phyloP scores from a whole-genome alignment of 2,888 invertebrate genomes.

The Pheosia gnoma region DNA sequence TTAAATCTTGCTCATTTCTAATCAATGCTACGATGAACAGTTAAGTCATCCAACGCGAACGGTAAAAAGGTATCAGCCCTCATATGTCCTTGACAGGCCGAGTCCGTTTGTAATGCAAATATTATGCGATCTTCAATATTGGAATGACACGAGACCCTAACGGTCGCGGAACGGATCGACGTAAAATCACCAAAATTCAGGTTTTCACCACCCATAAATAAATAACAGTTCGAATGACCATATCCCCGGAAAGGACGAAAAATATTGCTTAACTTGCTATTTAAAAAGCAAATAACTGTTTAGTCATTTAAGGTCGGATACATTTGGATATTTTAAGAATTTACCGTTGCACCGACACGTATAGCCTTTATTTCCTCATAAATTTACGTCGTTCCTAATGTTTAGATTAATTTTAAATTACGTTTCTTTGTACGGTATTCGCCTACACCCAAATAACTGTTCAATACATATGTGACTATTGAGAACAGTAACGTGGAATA shows the following conservation, averaged over 20 bases:
- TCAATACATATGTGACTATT: neutral
- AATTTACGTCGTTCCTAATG: constrained; percentile 19
- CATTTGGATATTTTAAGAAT: constrained; percentile 32
- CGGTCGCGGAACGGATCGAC: constrained; percentile 42
- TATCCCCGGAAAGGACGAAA: constrained; percentile 19
- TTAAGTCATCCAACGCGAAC: constrained; percentile 4
- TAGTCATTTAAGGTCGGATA: constrained; percentile 34
- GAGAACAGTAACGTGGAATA: constrained; percentile 1
- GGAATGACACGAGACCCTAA: constrained; percentile 49
- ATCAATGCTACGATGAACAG: neutral
- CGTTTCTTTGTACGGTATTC: constrained; percentile 20
- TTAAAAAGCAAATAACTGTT: constrained; percentile 42
- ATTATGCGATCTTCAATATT: constrained; percentile 39
- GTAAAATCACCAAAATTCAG: constrained; percentile 43
- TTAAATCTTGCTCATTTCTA: neutral
- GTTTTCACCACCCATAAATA: constrained; percentile 35
- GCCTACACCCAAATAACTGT: constrained; percentile 7
- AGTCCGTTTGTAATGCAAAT: constrained; percentile 34
- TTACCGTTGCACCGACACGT: constrained; percentile 27
- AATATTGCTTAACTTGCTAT: constrained; percentile 9
- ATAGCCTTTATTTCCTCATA: constrained; percentile 30
- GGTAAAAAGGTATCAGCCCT: constrained; percentile 7
- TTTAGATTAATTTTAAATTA: constrained; percentile 25
- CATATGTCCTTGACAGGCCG: constrained; percentile 27
- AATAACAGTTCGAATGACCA: constrained; percentile 19